Base-by-base conservation (phyloP, 92 coral and sea anemone species). In the Muricea muricata region DNA sequence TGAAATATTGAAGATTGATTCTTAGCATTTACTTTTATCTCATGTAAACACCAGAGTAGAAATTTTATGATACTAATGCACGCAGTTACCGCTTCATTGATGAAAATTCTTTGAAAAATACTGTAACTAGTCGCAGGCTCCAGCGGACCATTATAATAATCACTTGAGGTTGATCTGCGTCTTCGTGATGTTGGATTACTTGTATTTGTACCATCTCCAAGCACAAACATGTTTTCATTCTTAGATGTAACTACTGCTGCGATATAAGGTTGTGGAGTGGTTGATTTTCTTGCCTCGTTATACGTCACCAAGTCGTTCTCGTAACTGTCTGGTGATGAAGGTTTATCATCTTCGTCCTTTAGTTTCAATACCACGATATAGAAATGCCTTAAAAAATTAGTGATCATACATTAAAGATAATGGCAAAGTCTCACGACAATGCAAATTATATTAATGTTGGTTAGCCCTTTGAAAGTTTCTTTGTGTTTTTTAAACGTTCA, bases 141-240 rank as follows among this genome's bases (percentile, higher is more conserved):
- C 18, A 68, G 47, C 40, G 75, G 75, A 2, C 75, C 75, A 68
- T 68, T 68, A n/a, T 68, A 68, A 37, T 68, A 68, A 68, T 29
- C 46, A 34, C 26, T 33, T 20, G 75, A 0, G 18, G 47, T 68
- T 32, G 75, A 68, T 34, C 75, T 68, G 9, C 75, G 75, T 20
- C 75, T 18, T 68, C 75, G 41, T 41, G 42, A 20, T 20, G 28
- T 68, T 68, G 25, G 45, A 68, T 13, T 13, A 32, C 75, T 68
- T 20, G 46, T 7, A 29, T 29, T 68, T n/a, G 11, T 68, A 4
- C 75, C 47, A 32, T 68, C 75, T 33, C 75, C 75, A 68, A 68
- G 75, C n/a, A 32, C 3, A 68, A 68, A 68, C 26, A 32, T 25
- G 17, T 52, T 52, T 17, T 17, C 8, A 52, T 52, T 10, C 60